phyloP scores from a whole-genome alignment of 2,113 vertebrate genomes.

The Pampusana beccarii region DNA sequence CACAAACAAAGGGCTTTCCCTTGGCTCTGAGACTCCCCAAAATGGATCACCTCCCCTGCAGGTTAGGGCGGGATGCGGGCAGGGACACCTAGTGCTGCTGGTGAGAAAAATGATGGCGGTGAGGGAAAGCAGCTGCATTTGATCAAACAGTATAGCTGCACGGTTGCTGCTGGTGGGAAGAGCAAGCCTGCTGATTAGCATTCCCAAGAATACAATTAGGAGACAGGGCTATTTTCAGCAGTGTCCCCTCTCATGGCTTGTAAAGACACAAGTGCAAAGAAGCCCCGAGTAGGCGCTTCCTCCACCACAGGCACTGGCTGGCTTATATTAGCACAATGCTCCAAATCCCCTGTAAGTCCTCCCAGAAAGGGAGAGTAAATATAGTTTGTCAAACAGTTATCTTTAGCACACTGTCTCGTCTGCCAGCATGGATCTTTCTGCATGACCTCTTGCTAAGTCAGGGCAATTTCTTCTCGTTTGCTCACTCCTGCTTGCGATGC shows the following conservation, averaged over 20 bases:
- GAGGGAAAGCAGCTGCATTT: neutral
- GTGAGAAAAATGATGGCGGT: neutral
- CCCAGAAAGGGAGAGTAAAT: slow-evolving; percentile 69
- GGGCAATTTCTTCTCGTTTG: slow-evolving; percentile 46
- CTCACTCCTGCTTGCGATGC: neutral
- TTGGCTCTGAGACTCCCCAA: neutral
- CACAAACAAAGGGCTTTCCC: neutral
- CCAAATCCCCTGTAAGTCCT: slow-evolving; percentile 71
- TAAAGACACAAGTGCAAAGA: slow-evolving; percentile 42
- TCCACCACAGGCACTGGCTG: slow-evolving; percentile 38
- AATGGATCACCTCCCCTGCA: neutral
- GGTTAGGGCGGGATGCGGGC: neutral
- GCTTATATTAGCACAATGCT: slow-evolving; percentile 66
- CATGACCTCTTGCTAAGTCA: slow-evolving; percentile 65
- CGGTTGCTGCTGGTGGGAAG: slow-evolving; percentile 18
- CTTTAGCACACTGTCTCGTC: slow-evolving; percentile 64
- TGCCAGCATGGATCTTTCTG: slow-evolving; percentile 61
- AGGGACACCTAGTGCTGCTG: neutral
- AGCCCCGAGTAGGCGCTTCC: slow-evolving; percentile 14
- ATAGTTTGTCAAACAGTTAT: slow-evolving; percentile 68
- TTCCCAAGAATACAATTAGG: slow-evolving; percentile 50
- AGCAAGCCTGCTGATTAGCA: slow-evolving; percentile 14
- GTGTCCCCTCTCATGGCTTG: slow-evolving; percentile 25
- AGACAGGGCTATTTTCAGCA: slow-evolving; percentile 43
- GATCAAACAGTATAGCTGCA: neutral